Evolutionary conservation across 2,888 invertebrate species (phyloP).

Genomic region (Exephanes ischioxanthus): DNA sequence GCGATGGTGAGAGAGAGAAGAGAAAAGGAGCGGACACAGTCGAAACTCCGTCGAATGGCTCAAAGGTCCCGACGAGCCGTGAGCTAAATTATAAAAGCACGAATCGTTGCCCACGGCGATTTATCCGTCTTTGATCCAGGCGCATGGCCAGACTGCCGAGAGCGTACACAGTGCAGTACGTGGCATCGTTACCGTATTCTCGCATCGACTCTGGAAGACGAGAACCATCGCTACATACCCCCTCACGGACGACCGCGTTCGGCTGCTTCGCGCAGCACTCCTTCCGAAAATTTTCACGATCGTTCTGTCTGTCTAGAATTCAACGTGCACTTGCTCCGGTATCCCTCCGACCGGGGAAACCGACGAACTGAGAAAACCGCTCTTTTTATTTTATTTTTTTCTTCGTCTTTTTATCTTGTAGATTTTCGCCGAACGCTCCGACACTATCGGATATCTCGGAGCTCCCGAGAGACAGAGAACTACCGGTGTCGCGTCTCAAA

Average conservation of each 20-base stretch:
- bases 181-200: conserved; percentile 80
- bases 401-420: neutral
- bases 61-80: conserved; percentile 68
- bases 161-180: conserved; percentile 73
- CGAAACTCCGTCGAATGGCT: conserved; percentile 70
- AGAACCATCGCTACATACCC: neutral
- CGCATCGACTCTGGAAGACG: conserved; percentile 4
- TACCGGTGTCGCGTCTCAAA: conserved; percentile 49
- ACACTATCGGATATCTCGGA: conserved; percentile 43
- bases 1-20: neutral
- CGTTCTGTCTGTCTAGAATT: conserved; percentile 15
- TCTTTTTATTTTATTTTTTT: neutral
- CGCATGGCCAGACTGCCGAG: conserved; percentile 55
- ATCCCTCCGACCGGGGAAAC: neutral
- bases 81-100: conserved; percentile 81
- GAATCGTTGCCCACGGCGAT: conserved; percentile 75
- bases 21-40: neutral
- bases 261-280: neutral
- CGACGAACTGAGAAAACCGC: neutral
- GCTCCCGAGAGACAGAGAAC: conserved; percentile 3
- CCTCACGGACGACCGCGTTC: conserved; percentile 15
- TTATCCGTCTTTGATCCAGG: conserved; percentile 79
- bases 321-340: conserved; percentile 13
- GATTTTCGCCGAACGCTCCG: neutral
- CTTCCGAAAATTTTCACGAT: neutral